A percentile compares a stretch with the other conserved stretches of the same genome.
Conservation (phyloP, 2,888 invertebrate genomes). For the Sepiola atlantica region DNA sequence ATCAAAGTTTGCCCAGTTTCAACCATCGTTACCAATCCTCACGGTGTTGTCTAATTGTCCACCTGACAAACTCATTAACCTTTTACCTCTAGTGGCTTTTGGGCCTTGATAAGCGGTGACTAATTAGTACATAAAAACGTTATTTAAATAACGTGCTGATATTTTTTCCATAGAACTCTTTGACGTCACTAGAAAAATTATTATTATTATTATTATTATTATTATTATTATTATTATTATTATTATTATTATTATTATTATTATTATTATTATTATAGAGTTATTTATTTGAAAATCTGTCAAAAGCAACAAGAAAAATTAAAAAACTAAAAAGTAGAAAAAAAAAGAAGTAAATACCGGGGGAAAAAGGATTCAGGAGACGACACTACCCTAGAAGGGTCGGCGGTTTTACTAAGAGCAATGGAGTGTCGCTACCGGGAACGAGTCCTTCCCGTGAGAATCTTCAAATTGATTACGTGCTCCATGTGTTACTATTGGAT, state of each 20-base stretch:
- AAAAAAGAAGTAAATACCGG: not conserved
- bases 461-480: conserved; percentile 57
- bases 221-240: not conserved
- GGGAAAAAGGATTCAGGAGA: too few relatives aligned
- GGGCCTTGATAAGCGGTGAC: too few relatives aligned
- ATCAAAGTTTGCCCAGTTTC: too few relatives aligned
- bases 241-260: not conserved
- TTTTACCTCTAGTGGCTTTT: too few relatives aligned
- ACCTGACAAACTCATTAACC: too few relatives aligned
- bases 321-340: not conserved
- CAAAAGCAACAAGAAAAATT: not conserved
- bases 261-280: not conserved
- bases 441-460: conserved; percentile 48
- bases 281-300: not conserved
- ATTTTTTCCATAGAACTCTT: not conserved
- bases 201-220: not conserved
- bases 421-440: conserved; percentile 56
- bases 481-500: conserved; percentile 61
- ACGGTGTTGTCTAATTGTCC: too few relatives aligned
- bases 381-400: not conserved
- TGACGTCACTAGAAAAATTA: not conserved
- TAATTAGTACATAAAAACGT: too few relatives aligned
- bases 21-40: too few relatives aligned
- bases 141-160: too few relatives aligned
- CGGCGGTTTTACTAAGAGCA: conserved; percentile 48